Evolutionary conservation across 2,888 invertebrate genomes (phyloP), one percentile per base, ranked within the genome.

Genomic region (Cheilosia vulpina): DNA sequence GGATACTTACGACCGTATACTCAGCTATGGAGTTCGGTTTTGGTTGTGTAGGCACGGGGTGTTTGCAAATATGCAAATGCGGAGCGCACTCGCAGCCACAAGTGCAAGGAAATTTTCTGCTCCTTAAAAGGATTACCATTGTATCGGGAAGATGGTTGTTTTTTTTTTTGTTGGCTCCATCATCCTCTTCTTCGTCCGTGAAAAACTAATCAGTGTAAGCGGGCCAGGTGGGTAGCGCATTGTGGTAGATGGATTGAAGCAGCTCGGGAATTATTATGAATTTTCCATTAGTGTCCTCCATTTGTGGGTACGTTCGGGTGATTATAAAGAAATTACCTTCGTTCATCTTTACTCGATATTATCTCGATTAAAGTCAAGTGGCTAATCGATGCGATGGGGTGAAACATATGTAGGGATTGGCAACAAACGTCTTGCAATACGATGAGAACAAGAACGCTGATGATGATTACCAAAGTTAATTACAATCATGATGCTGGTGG

Each of bases 341-440:
- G 68, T 81, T 38, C 41, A 69, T 17, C 50, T 34, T 69, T 72
- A 55, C 53, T 58, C 45, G 50, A 65, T 76, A 65, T 77, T 43
- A 78, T 79, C 79, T 65, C 57, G 68, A 79, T 79, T 83, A 38
- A 58, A 69, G 79, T 84, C 73, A 69, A 84, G 79, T 58, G 73
- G 58, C 38, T 38, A 71, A 72, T 66, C 55, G 19, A 47, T 53
- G 55, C 72, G 55, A 65, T 77, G 77, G 19, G 79, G 77, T 19
- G 79, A 65, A 41, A 75, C 72, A 68, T 24, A 13, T 17, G 38
- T 21, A 27, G 17, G 11, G 24, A 34, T 24, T 9, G 17, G 24
- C 17, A 69, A 38, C 15, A 38, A 69, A 38, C 15, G 34, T 34
- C 60, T 57, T 21, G 27, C 17, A 52, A 24, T 2, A 24, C 38